Base-by-base conservation (phyloP, 2,888 invertebrate species). In the Acholoe squamosa region DNA sequence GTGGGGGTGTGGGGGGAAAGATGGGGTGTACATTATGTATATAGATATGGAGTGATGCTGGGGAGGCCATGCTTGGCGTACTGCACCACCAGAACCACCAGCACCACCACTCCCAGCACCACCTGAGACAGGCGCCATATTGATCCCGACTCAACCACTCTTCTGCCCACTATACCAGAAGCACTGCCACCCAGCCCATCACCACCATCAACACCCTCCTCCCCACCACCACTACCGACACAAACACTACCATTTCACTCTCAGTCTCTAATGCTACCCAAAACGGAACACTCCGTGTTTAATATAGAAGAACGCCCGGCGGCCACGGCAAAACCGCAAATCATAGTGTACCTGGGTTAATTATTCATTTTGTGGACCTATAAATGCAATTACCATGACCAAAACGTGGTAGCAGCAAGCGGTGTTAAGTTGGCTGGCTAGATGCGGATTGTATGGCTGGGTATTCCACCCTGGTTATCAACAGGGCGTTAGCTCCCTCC, bases 81-180 rank as follows among this genome's bases (percentile, higher is more conserved):
- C 80, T 80, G 33, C 43, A 80, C 34, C 33, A 25, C 76, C 76
- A 28, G 76, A 7, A 76, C 5, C 76, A 25, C 76, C 31, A 80
- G 10, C 80, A 80, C 34, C 80, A 80, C 80, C 80, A 34, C 34
- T 22, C 33, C n/a, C 80, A 80, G 33, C 80, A 80, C 80, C 80
- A 80, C 80, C 80, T 80, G 80, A 80, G 80, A 80, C 80, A 80
- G 80, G 34, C 33, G 34, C 34, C 80, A 80, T 80, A 80, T 80
- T 80, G 80, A 80, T 80, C 43, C 34, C 80, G 22, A 43, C 34
- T 14, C 80, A 33, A 33, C 80, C 80, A 80, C 16, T 28, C 80
- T 19, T 16, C 80, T 34, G 22, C 80, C 1, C 28, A 28, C 76
- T 31, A 10, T 25, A 76, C 31, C 28, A 76, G 16, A 7, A 31